Percentiles rank a stretch among this genome's conserved stretches.
phyloP scores from a whole-genome alignment of 2,113 vertebrate genomes.

The Brachypodius melanocephalos region DNA sequence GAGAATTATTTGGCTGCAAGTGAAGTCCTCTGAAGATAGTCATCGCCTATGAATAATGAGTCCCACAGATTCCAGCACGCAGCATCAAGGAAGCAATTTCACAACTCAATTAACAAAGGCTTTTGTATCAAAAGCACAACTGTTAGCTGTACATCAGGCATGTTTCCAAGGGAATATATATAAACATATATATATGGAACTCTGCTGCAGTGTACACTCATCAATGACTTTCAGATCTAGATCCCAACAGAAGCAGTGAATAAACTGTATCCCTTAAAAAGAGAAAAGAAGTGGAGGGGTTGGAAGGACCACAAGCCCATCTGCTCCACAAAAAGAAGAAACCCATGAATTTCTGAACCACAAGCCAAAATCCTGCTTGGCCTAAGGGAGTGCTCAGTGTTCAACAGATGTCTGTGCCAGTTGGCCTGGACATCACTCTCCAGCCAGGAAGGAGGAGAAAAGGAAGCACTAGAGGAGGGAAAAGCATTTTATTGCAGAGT shows the following conservation, averaged over 20 bases:
- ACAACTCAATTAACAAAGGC: slow-evolving; percentile 57
- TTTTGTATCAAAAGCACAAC: slow-evolving; percentile 55
- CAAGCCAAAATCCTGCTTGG: slow-evolving; percentile 38
- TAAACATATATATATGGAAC: not conserved
- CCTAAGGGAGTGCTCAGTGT: slow-evolving; percentile 7
- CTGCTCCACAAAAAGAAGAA: not conserved
- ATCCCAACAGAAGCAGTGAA: not conserved
- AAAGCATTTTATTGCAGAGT: not conserved
- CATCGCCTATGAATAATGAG: slow-evolving; percentile 42
- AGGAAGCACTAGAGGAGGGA: not conserved
- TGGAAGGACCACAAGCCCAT: not conserved
- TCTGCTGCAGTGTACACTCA: not conserved
- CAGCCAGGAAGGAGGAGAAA: slow-evolving; percentile 11
- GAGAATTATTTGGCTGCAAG: slow-evolving; percentile 56
- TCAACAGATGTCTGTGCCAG: slow-evolving; percentile 38
- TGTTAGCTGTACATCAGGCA: not conserved
- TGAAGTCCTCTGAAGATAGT: slow-evolving; percentile 53
- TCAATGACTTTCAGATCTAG: not conserved
- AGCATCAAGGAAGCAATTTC: slow-evolving; percentile 54
- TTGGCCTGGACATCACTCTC: not conserved
- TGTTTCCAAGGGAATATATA: not conserved
- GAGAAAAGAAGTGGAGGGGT: not conserved
- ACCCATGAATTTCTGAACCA: not conserved
- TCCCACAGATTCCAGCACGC: slow-evolving; percentile 25
- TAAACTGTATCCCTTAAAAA: not conserved